A percentile compares a stretch with the other conserved stretches of the same genome.
Conservation (phyloP, 2,797 vertebrate genomes). For the Hafferia zeledoni region DNA sequence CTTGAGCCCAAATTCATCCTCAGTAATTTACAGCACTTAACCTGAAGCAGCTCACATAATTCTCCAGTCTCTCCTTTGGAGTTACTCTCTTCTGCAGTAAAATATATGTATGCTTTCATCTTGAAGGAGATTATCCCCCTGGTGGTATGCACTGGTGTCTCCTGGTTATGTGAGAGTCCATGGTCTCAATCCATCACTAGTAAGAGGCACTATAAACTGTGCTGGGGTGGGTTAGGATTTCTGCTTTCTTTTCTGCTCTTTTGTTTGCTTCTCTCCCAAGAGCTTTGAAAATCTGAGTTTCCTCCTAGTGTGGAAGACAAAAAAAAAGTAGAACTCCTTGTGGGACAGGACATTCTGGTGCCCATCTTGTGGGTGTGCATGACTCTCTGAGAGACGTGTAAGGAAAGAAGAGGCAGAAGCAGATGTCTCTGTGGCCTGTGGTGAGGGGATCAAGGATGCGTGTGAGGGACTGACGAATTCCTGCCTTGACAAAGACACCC, state of each 20-base stretch:
- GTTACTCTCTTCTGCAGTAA: background rate
- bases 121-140: background rate
- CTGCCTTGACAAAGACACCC: slow-evolving; percentile 15
- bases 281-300: slow-evolving; percentile 3
- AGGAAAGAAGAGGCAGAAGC: background rate
- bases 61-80: background rate
- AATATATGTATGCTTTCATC: background rate
- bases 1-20: background rate
- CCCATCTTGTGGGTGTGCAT: background rate
- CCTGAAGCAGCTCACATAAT: background rate
- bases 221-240: background rate
- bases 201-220: background rate
- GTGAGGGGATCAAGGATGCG: background rate
- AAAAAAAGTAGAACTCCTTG: background rate
- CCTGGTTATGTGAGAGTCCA: background rate
- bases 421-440: slow-evolving; percentile 43
- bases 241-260: background rate
- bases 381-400: background rate
- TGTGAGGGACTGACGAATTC: background rate
- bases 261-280: slow-evolving; percentile 20
- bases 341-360: slow-evolving; percentile 4
- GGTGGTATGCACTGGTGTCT: background rate
- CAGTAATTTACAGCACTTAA: background rate
- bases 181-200: background rate
- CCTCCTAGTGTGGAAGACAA: background rate